These are phyloP conservation scores for Seriola quinqueradiata DNA, from an alignment of 2,113 vertebrate genomes.

Conservation along the genomic window DNA sequence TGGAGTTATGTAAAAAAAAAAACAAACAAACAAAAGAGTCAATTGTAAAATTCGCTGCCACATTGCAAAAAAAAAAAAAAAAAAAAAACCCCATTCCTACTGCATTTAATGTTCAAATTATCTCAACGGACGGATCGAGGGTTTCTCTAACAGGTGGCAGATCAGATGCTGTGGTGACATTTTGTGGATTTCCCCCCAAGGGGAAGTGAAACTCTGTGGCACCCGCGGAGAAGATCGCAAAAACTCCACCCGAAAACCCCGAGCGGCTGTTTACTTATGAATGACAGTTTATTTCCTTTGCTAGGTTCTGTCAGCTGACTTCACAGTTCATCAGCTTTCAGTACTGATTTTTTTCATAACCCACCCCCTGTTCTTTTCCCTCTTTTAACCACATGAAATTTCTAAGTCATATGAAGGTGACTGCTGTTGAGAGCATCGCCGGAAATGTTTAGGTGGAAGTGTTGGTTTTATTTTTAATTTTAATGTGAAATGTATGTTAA, in stretches of 20 bases:
- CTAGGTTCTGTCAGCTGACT: conserved; percentile 40
- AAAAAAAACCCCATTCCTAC: background rate
- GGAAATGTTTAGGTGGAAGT: conserved; percentile 21
- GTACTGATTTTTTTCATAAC: conserved; percentile 4
- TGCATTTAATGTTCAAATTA: background rate
- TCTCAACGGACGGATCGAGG: background rate
- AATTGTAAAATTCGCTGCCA: background rate
- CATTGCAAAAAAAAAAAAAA: background rate
- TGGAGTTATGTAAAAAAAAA: background rate
- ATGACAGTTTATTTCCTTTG: conserved; percentile 43
- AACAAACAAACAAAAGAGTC: background rate
- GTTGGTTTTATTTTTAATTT: conserved; percentile 65
- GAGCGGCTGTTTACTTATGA: conserved; percentile 29
- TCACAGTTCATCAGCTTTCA: conserved; percentile 10
- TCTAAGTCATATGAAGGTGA: conserved; percentile 61
- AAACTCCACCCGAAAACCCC: conserved; percentile 69
- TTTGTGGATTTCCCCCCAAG: conserved; percentile 61
- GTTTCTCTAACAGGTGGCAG: conserved; percentile 49
- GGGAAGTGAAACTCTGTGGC: conserved; percentile 69
- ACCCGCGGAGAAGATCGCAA: conserved; percentile 36
- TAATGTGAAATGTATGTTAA: conserved; percentile 55
- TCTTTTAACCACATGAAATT: background rate
- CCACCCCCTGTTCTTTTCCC: background rate
- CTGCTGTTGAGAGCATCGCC: conserved; percentile 3
- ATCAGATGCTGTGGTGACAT: conserved; percentile 31